These are phyloP conservation scores for Anthrax anthrax DNA, from an alignment of 2,888 invertebrate genomes.

Conservation along the genomic window DNA sequence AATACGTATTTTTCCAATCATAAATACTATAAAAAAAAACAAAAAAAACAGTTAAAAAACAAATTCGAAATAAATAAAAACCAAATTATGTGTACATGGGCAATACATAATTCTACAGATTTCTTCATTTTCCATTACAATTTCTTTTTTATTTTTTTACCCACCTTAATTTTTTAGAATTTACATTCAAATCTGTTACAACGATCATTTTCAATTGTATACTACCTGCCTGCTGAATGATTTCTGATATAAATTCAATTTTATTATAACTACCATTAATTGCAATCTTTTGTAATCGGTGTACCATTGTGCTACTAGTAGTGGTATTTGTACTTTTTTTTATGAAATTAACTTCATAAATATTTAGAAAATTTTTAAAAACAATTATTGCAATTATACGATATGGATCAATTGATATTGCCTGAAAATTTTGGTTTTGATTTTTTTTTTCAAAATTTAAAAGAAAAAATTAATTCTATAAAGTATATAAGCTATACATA, in stretches of 20 bases:
- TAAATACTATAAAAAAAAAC: conserved; percentile 18
- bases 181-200: not conserved
- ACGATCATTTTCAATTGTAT: not conserved
- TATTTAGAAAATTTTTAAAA: not conserved
- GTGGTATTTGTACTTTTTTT: not conserved
- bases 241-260: not conserved
- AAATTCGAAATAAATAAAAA: no score
- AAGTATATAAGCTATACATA: no score
- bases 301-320: not conserved
- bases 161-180: not conserved
- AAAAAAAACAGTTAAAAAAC: not conserved
- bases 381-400: not conserved
- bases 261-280: not conserved
- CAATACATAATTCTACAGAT: no score
- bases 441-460: no score
- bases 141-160: no score
- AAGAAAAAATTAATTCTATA: no score
- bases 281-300: not conserved
- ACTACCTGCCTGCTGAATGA: no score
- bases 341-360: not conserved
- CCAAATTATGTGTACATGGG: no score
- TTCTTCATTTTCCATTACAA: no score
- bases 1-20: conserved; percentile 25
- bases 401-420: not conserved
- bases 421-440: no score